Base-by-base conservation (phyloP, 1,140 invertebrate species). In the Drosophila novamexicana region DNA sequence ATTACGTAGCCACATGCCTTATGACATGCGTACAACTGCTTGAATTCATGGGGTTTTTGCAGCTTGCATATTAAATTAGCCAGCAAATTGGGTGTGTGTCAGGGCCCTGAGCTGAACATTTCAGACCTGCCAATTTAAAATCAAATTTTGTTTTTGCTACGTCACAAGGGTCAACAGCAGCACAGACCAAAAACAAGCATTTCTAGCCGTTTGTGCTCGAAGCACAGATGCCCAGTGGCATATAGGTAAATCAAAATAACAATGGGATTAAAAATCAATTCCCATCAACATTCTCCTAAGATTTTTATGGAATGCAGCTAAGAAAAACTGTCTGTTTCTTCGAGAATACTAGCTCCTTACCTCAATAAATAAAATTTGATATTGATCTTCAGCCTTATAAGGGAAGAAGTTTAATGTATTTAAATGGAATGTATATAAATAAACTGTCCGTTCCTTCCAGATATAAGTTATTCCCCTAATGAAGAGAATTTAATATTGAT, bases 21-120 rank as follows among this genome's bases (percentile, higher is more conserved):
- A 61, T 57, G 62, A 47, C 57, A 59, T 59, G 57, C 57, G 57
- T 59, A 22, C 50, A 29, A 29, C 22, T 54, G 63, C 61, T 73
- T 56, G 37, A 42, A 63, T 72, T 71, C 68, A 44, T 39, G 45
- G 53, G 47, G 54, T 75, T 66, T 70, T 54, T 86, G 79, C 77
- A 64, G 71, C 52, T 75, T 88, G 83, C 84, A 88, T 88, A 89
- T 88, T 89, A 88, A 88, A 88, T 89, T 86, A 85, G 83, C 82
- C 75, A 64, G 79, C 54, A 86, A 86, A 85, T 85, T 85, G 81
- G 63, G 57, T 86, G 62, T 67, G 61, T 64, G 37, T 22, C 63
- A 40, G 69, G 70, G 58, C 52, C 49, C 32, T 49, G 59, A 68
- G 22, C 56, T 57, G 59, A 79, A 68, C 70, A 47, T 73, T 79